A percentile compares a stretch with the other conserved stretches of the same genome.
phyloP scores from a whole-genome alignment of 2,797 vertebrate species.

The Sus cebifrons region DNA sequence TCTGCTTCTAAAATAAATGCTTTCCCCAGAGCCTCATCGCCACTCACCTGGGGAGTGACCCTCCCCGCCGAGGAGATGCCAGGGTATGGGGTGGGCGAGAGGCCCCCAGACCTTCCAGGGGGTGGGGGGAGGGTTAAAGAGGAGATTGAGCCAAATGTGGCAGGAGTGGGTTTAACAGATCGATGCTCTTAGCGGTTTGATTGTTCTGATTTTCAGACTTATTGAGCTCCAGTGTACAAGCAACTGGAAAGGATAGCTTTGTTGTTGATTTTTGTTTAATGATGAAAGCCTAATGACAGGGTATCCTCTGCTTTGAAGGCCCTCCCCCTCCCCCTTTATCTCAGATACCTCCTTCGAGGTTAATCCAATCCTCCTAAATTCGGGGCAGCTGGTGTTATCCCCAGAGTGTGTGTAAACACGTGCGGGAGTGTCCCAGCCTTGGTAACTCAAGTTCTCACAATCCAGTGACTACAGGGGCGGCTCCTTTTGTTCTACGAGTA shows the following conservation, averaged over 20 bases:
- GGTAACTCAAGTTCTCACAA: background rate
- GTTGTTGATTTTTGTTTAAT: constrained; percentile 81
- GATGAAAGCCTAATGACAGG: constrained; percentile 73
- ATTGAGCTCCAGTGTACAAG: constrained; percentile 84
- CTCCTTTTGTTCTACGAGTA: background rate
- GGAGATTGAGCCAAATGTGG: constrained; percentile 77
- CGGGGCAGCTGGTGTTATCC: background rate
- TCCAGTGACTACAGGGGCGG: accelerated
- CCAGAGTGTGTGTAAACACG: background rate
- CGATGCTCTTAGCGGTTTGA: constrained; percentile 83
- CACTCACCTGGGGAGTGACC: accelerated
- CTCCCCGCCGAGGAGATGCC: background rate
- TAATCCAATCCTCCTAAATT: constrained; percentile 65
- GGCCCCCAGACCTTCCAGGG: background rate
- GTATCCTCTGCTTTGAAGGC: constrained; percentile 73
- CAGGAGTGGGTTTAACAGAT: constrained; percentile 86
- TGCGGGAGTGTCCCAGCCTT: background rate
- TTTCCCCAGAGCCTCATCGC: background rate
- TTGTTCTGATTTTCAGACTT: constrained; percentile 88
- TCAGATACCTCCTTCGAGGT: background rate
- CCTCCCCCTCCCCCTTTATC: background rate
- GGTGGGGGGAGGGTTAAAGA: constrained; percentile 70
- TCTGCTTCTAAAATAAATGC: accelerated
- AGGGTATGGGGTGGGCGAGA: accelerated
- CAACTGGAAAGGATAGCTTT: constrained; percentile 82